Base-by-base conservation (phyloP, 2,888 invertebrate species). In the Lingula anatina region DNA sequence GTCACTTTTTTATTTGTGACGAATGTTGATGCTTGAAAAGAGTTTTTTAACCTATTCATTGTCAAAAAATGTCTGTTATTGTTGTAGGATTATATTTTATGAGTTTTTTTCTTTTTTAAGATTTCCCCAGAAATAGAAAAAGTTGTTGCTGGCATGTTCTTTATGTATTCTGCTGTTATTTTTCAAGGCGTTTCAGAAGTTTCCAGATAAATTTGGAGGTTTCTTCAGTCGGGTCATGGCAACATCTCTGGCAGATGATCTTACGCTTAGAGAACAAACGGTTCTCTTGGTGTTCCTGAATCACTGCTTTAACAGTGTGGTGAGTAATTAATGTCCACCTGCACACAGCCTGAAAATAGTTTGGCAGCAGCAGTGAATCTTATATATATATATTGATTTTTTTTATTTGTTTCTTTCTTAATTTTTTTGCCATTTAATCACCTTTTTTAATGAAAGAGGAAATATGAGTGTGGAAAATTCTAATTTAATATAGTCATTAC, bases 281-380 rank as follows among this genome's bases (percentile, higher is more conserved):
- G 85, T 89, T 0, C 76, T 97, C 43, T 81, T 99, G 15, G 83
- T 94, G 36, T 96, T 99, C 75, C 81, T 99, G 2, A 94, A 93
- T 77, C 93, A 96, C 73, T 92, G 94, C 71, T 96, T 97, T 70
- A 95, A 95, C 68, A 95, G 95, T 63, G 89, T 99, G 87, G 80
- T 80, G 62, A 59, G 73, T 61, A n/a, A n/a, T n/a, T n/a, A n/a
- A n/a, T n/a, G n/a, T n/a, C n/a, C n/a, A n/a, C n/a, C n/a, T n/a
- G n/a, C n/a, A n/a, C n/a, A n/a, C n/a, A n/a, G n/a, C n/a, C n/a
- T n/a, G n/a, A n/a, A n/a, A n/a, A n/a, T n/a, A n/a, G n/a, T n/a
- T n/a, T n/a, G n/a, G n/a, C n/a, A n/a, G n/a, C n/a, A n/a, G n/a
- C n/a, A n/a, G n/a, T n/a, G n/a, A n/a, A n/a, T n/a, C n/a, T n/a